phyloP scores from a whole-genome alignment of 2,797 vertebrate genomes.

The Margarornis squamiger region DNA sequence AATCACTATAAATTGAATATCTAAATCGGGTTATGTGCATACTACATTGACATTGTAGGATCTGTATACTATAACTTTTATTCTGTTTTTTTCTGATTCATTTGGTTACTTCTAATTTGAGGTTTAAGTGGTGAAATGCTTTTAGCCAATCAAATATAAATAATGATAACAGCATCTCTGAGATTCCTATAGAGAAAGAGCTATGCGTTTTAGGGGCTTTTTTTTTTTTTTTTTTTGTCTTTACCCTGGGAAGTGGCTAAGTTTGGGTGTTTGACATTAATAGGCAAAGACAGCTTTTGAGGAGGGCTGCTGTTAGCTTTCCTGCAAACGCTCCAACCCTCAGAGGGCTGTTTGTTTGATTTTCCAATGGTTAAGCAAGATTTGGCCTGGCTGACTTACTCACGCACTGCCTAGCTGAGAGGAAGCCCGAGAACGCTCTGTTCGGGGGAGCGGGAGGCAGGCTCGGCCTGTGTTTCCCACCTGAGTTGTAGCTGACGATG shows the following conservation, averaged over 20 bases:
- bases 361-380: slow-evolving; percentile 44
- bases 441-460: background rate
- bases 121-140: background rate
- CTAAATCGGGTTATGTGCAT: background rate
- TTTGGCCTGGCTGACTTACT: slow-evolving; percentile 15
- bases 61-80: background rate
- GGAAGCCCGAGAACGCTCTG: slow-evolving; percentile 2
- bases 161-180: background rate
- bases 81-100: background rate
- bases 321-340: slow-evolving; percentile 31
- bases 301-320: slow-evolving; percentile 54
- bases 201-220: background rate
- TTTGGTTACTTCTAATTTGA: background rate
- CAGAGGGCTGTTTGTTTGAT: slow-evolving; percentile 51
- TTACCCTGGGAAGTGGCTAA: slow-evolving; percentile 39
- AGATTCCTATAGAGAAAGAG: background rate
- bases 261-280: slow-evolving; percentile 55
- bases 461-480: slow-evolving; percentile 73
- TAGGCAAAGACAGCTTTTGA: slow-evolving; percentile 41
- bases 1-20: background rate
- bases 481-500: slow-evolving; percentile 92
- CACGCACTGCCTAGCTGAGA: background rate
- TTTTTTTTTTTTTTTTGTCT: background rate
- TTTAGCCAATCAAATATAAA: background rate
- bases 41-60: background rate